Evolutionary conservation across 2,888 invertebrate species (phyloP).

Genomic region (Hyposoter didymator): DNA sequence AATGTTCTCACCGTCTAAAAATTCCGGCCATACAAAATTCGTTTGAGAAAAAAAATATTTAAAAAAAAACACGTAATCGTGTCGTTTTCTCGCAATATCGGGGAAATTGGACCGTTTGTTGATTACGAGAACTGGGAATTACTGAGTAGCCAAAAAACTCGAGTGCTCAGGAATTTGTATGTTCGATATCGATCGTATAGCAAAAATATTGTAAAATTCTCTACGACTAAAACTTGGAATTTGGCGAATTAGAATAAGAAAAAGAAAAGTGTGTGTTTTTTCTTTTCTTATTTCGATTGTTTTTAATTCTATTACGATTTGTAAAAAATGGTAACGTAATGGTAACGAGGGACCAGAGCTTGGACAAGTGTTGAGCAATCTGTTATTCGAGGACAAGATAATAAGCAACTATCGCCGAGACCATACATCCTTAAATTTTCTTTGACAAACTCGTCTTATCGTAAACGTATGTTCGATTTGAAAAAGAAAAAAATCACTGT

Average conservation of each 20-base stretch:
- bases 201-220: not conserved
- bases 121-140: not conserved
- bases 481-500: slow-evolving; percentile 73
- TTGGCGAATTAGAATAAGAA: not conserved
- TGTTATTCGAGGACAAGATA: not conserved
- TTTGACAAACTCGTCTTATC: not conserved
- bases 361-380: not conserved
- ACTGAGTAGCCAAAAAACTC: not conserved
- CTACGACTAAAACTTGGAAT: not conserved
- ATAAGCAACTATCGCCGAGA: not conserved
- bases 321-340: not conserved
- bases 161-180: not conserved
- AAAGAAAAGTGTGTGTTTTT: not conserved
- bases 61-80: not conserved
- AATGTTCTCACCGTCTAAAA: not conserved
- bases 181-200: not conserved
- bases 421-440: slow-evolving; percentile 17
- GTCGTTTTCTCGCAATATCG: not conserved
- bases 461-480: not conserved
- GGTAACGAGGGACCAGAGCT: not conserved
- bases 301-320: not conserved
- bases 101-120: not conserved
- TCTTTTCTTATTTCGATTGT: not conserved
- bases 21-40: not conserved
- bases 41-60: not conserved